A percentile compares a stretch with the other conserved stretches of the same genome.
These are phyloP conservation scores for Oryzias woworae DNA, from an alignment of 2,113 vertebrate species.

Conservation along the genomic window DNA sequence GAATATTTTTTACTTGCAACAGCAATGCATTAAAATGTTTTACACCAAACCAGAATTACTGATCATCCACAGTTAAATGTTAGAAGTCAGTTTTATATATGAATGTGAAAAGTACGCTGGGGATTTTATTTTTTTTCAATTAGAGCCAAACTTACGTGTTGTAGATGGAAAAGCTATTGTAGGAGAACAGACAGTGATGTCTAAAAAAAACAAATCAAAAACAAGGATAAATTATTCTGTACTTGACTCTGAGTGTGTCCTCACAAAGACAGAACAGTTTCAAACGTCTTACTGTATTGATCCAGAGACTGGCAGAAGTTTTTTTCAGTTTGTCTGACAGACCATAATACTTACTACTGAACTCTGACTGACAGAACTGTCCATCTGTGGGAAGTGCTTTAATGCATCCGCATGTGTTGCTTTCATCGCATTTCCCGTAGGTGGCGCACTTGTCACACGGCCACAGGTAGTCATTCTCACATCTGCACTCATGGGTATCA, in stretches of 20 bases:
- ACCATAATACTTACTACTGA: neutral
- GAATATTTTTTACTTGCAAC: too few species aligned
- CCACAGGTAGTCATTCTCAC: slow-evolving; percentile 45
- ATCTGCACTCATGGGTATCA: slow-evolving; percentile 25
- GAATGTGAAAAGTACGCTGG: too few species aligned
- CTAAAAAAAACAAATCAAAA: slow-evolving; percentile 1
- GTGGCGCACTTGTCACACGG: slow-evolving; percentile 44
- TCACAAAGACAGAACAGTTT: neutral
- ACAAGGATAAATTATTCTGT: neutral
- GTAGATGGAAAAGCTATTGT: neutral
- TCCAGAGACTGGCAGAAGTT: too few species aligned
- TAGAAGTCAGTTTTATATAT: too few species aligned
- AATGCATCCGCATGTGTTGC: slow-evolving; percentile 45
- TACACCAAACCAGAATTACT: too few species aligned
- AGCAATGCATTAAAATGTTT: too few species aligned
- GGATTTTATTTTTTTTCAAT: too few species aligned
- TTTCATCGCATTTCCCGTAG: slow-evolving; percentile 33
- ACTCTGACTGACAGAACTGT: slow-evolving; percentile 8
- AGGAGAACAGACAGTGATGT: slow-evolving; percentile 14
- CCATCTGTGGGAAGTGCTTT: slow-evolving; percentile 21
- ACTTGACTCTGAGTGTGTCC: neutral
- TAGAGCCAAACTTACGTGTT: too few species aligned
- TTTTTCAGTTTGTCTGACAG: too few species aligned
- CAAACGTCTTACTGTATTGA: neutral
- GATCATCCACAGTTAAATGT: too few species aligned